A percentile compares a stretch with the other conserved stretches of the same genome.
Conservation (phyloP, 2,797 vertebrate species). For the Parotocinclus haroldoi region DNA sequence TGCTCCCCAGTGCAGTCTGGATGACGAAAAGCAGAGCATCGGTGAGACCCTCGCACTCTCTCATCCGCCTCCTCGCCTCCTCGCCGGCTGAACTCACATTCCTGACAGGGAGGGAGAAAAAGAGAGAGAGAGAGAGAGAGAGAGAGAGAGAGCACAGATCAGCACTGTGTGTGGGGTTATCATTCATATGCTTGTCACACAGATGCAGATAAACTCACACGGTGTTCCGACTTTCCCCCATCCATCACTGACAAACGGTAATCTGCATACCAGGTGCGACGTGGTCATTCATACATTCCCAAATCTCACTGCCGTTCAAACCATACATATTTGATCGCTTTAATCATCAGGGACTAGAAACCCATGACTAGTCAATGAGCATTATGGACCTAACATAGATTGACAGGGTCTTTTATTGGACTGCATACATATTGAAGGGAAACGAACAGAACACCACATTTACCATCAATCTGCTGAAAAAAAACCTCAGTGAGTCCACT, state of each 20-base stretch:
- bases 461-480: no score
- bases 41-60: slow-evolving; percentile 86
- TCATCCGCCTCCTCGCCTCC: slow-evolving; percentile 85
- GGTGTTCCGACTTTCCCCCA: neutral
- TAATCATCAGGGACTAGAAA: slow-evolving; percentile 19
- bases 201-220: neutral
- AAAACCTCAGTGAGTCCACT: no score
- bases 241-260: slow-evolving; percentile 22
- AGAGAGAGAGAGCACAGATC: slow-evolving; percentile 19
- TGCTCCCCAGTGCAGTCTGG: slow-evolving; percentile 87
- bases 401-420: no score
- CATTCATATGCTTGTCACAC: slow-evolving; percentile 2
- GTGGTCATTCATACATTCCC: slow-evolving; percentile 25
- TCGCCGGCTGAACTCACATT: slow-evolving; percentile 90
- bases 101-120: slow-evolving; percentile 64
- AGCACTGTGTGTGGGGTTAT: slow-evolving; percentile 13
- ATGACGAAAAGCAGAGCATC: slow-evolving; percentile 86
- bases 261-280: slow-evolving; percentile 35
- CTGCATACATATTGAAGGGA: no score
- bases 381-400: no score
- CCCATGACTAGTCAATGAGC: no score
- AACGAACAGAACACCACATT: no score
- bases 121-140: neutral
- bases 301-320: slow-evolving; percentile 26
- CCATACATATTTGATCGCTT: slow-evolving; percentile 41